Evolutionary conservation across 1,140 invertebrate species (phyloP).

Genomic region (Drosophila pruinosa): DNA sequence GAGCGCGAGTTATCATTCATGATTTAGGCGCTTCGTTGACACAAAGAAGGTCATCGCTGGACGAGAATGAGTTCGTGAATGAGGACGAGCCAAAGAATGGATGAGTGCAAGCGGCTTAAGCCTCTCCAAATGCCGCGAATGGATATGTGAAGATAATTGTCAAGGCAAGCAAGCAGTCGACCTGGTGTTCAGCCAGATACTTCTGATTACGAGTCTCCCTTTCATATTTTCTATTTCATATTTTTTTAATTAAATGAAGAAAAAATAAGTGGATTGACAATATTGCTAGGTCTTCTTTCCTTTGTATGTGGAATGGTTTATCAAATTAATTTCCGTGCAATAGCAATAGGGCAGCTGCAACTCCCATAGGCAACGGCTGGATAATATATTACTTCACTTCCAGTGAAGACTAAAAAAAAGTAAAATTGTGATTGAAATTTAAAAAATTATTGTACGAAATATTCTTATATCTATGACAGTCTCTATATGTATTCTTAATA

Average conservation of each 20-base stretch:
- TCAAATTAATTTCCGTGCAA: slow-evolving; percentile 27
- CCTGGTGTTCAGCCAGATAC: slow-evolving; percentile 28
- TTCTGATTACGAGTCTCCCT: slow-evolving; percentile 30
- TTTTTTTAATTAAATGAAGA: slow-evolving; percentile 59
- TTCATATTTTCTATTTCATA: slow-evolving; percentile 59
- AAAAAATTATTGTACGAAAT: too few relatives aligned
- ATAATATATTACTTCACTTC: too few relatives aligned
- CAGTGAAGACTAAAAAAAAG: too few relatives aligned
- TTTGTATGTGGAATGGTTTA: slow-evolving; percentile 32
- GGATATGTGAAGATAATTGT: slow-evolving; percentile 74
- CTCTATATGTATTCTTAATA: too few relatives aligned
- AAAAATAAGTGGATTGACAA: slow-evolving; percentile 32
- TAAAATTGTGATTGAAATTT: background rate
- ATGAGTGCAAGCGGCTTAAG: slow-evolving; percentile 59
- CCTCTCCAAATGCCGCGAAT: slow-evolving; percentile 24
- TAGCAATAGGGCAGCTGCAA: background rate
- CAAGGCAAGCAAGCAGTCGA: slow-evolving; percentile 42
- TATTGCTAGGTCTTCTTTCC: slow-evolving; percentile 51
- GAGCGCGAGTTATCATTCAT: slow-evolving; percentile 72
- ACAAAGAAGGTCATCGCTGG: slow-evolving; percentile 55
- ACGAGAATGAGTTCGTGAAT: background rate
- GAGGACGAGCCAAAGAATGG: too few relatives aligned
- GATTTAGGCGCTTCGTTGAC: slow-evolving; percentile 66
- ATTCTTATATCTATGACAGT: too few relatives aligned
- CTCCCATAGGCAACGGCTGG: background rate